phyloP scores from a whole-genome alignment of 2,888 invertebrate species.

The Minunthozetes semirufus region DNA sequence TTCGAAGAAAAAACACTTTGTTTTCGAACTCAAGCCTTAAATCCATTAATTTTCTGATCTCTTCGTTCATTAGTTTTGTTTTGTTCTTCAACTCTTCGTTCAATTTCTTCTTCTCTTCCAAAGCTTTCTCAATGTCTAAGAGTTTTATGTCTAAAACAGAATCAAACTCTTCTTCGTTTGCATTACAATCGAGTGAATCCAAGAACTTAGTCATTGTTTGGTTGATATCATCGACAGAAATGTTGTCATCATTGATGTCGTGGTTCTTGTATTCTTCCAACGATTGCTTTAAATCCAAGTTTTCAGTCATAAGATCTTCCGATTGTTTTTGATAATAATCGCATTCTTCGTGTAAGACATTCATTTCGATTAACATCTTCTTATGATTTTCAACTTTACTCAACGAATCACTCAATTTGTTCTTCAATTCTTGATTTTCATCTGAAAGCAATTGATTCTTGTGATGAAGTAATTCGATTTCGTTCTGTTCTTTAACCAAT shows the following conservation, averaged over 20 bases:
- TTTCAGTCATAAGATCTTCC: neutral
- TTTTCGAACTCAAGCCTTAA: neutral
- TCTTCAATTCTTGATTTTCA: neutral
- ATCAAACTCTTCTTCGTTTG: neutral
- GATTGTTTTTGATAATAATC: neutral
- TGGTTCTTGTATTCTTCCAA: neutral
- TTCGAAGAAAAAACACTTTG: neutral
- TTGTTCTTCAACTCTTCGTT: slow-evolving; percentile 4
- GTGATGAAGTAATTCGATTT: slow-evolving; percentile 25
- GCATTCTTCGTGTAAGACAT: neutral
- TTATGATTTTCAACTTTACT: neutral
- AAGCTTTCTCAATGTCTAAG: neutral
- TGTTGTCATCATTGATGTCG: neutral
- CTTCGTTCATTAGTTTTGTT: slow-evolving; percentile 11
- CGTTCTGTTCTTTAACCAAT: neutral
- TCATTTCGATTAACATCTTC: neutral
- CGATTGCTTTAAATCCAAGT: neutral
- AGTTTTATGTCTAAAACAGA: slow-evolving; percentile 11
- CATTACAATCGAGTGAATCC: neutral
- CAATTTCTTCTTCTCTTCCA: slow-evolving; percentile 18
- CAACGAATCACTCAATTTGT: neutral
- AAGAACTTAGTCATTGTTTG: slow-evolving; percentile 13
- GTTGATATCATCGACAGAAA: slow-evolving; percentile 10
- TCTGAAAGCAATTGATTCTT: neutral
- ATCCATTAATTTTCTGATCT: neutral